Base-by-base conservation (phyloP, 1,140 invertebrate species). In the Sarcophaga bullata region DNA sequence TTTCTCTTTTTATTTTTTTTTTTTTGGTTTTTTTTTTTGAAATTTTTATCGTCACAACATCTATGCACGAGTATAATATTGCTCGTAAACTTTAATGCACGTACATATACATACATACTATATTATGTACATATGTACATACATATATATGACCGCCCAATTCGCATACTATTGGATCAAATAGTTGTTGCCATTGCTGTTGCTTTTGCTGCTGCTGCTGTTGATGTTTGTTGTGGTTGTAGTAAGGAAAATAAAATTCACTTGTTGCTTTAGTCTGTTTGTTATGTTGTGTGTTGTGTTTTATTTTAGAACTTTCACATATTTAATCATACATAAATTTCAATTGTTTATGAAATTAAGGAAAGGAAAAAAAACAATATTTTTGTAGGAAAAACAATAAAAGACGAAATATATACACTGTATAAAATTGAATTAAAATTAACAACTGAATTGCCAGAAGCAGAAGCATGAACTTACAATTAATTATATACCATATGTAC, bases 271-370 rank as follows among this genome's bases (percentile, higher is more conserved):
- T 9, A 68, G 17, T 17, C 19, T 52, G 8, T 52, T 6, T 37
- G 25, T 37, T 37, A 4, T 37, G 25, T 37, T 37, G 25, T 52
- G 25, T 52, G 8, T 52, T 52, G 25, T 37, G 25, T 37, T 37
- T 1, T 37, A 37, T 37, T 37, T 1, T 37, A 17, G 17, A 68
- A 68, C 62, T 68, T 68, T 68, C 62, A 68, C 62, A 68, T 68
- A 68, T 68, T 68, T 68, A 68, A 68, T 68, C 62, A 68, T 68
- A 37, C 25, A 37, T 37, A 68, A 19, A 68, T 68, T 68, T 68
- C 17, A 68, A 68, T 68, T 68, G 62, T 68, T 58, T 58, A n/a
- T 37, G 25, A 37, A 37, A 37, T 37, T 37, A 37, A 37, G 25
- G 25, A 37, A 37, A 37, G 25, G 25, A 37, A 37, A 37, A 37